Conservation (phyloP, 2,888 invertebrate species). For the Agrypnus murinus region DNA sequence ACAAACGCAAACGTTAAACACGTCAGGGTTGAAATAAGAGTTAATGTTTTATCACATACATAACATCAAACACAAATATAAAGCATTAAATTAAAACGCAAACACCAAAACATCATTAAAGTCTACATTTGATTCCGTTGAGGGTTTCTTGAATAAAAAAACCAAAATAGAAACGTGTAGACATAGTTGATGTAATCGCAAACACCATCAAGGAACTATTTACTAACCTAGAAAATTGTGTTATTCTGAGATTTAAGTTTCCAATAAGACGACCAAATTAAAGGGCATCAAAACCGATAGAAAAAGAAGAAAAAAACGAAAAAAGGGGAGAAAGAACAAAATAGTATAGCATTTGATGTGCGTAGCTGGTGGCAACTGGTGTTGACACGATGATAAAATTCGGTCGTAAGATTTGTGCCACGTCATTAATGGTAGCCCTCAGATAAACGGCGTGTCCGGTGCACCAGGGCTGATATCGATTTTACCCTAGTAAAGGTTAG, state of each 20-base stretch:
- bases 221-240: no score
- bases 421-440: slow-evolving; percentile 67
- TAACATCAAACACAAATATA: no score
- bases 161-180: no score
- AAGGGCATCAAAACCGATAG: slow-evolving; percentile 12
- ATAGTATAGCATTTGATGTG: slow-evolving; percentile 60
- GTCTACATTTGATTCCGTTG: no score
- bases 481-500: slow-evolving; percentile 62
- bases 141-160: no score
- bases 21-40: no score
- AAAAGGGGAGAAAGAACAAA: slow-evolving; percentile 42
- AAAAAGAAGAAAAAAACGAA: slow-evolving; percentile 1
- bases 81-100: no score
- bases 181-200: no score
- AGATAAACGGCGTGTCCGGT: slow-evolving; percentile 67
- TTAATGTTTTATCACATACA: no score
- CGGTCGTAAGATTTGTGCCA: slow-evolving; percentile 67
- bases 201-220: no score
- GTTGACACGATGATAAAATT: slow-evolving; percentile 70
- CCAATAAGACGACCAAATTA: slow-evolving; percentile 1
- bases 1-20: no score
- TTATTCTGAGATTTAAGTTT: background rate
- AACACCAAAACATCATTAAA: no score
- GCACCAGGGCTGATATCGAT: slow-evolving; percentile 65
- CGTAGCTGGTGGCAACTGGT: slow-evolving; percentile 69